Evolutionary conservation across 2,113 vertebrate genomes (phyloP).

Genomic region (Eudyptes chrysolophus): DNA sequence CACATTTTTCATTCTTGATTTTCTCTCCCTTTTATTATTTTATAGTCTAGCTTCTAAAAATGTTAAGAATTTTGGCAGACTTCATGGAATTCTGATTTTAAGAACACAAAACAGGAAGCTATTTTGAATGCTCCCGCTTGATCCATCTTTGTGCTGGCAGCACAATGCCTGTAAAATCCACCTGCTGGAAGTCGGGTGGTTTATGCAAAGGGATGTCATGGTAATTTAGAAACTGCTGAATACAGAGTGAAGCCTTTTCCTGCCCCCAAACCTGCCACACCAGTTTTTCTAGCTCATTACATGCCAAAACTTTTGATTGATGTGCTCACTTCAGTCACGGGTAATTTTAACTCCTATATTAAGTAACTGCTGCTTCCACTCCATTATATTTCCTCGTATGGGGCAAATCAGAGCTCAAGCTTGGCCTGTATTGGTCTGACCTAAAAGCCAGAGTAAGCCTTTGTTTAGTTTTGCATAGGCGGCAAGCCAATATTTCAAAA

Average conservation of each 20-base stretch:
- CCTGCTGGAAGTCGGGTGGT: constrained; percentile 88
- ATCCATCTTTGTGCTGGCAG: constrained; percentile 74
- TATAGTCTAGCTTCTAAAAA: constrained; percentile 34
- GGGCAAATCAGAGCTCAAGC: constrained; percentile 80
- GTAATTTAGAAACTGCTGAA: constrained; percentile 83
- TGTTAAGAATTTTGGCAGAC: constrained; percentile 53
- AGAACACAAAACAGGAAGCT: constrained; percentile 76
- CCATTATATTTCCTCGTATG: constrained; percentile 85
- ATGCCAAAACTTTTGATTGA: constrained; percentile 91
- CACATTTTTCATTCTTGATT: background rate
- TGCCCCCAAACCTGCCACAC: constrained; percentile 73
- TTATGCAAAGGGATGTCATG: constrained; percentile 84
- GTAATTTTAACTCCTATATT: constrained; percentile 93
- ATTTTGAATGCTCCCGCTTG: constrained; percentile 66
- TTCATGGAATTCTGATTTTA: constrained; percentile 46
- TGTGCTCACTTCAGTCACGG: constrained; percentile 88
- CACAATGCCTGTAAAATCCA: constrained; percentile 80
- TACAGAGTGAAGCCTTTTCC: constrained; percentile 77
- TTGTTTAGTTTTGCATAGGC: constrained; percentile 75
- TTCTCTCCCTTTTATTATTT: background rate
- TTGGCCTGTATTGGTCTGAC: constrained; percentile 68
- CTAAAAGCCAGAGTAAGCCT: constrained; percentile 69
- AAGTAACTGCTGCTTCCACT: constrained; percentile 82
- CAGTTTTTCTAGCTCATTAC: constrained; percentile 77
- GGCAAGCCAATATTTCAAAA: constrained; percentile 79